These are phyloP conservation scores for Pelosia muscerda DNA, from an alignment of 2,888 invertebrate species.

Conservation along the genomic window DNA sequence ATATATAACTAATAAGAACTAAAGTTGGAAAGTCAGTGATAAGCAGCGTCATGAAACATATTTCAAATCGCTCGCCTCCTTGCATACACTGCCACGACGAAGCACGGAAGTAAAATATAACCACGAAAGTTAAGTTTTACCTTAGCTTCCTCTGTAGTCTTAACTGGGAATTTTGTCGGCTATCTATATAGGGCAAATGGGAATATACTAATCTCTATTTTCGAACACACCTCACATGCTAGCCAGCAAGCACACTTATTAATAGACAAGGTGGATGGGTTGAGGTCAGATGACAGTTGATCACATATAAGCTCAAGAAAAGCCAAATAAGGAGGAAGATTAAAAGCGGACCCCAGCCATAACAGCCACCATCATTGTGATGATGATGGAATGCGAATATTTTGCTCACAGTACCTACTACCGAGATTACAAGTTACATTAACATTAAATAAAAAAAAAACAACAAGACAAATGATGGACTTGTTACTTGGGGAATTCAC, in stretches of 20 bases:
- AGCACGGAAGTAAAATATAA: too few species aligned
- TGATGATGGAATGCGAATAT: too few species aligned
- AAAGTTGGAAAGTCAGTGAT: too few species aligned
- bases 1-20: neutral
- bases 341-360: neutral
- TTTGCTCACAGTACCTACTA: neutral
- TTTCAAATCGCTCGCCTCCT: too few species aligned
- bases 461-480: neutral
- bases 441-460: neutral
- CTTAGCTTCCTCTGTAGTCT: too few species aligned
- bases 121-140: too few species aligned
- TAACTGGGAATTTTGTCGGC: neutral
- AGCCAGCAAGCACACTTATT: too few species aligned
- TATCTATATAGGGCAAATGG: neutral
- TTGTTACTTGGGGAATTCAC: constrained; percentile 9
- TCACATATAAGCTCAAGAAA: neutral
- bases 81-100: too few species aligned
- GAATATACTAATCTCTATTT: neutral
- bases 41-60: too few species aligned
- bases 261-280: too few species aligned
- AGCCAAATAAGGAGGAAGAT: neutral
- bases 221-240: neutral
- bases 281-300: neutral
- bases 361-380: neutral
- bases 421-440: neutral